phyloP scores from a whole-genome alignment of 2,888 invertebrate genomes.

The Lampropteryx suffumata region DNA sequence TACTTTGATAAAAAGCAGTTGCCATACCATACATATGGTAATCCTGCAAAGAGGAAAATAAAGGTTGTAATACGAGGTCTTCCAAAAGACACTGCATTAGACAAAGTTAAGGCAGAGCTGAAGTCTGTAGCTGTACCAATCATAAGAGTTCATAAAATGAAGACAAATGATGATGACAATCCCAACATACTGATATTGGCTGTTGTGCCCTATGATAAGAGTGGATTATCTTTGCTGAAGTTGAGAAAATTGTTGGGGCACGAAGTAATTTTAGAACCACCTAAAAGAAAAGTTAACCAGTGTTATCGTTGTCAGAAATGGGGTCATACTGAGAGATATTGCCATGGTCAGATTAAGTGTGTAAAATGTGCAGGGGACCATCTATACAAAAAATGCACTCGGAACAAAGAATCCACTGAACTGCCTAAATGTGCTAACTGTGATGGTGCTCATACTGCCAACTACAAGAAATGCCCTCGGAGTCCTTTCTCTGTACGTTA shows the following conservation, averaged over 20 bases:
- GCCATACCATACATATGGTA: slow-evolving; percentile 60
- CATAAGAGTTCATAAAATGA: slow-evolving; percentile 57
- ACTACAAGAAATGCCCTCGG: slow-evolving; percentile 48
- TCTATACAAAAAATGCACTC: slow-evolving; percentile 50
- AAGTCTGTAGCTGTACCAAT: slow-evolving; percentile 51
- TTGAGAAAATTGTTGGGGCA: slow-evolving; percentile 47
- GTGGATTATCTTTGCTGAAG: slow-evolving; percentile 47
- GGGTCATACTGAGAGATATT: slow-evolving; percentile 66
- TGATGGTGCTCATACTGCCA: slow-evolving; percentile 55
- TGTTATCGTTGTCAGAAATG: slow-evolving; percentile 69
- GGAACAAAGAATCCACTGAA: slow-evolving; percentile 35
- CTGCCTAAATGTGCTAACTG: slow-evolving; percentile 65
- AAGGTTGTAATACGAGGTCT: slow-evolving; percentile 62
- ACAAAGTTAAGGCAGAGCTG: slow-evolving; percentile 46
- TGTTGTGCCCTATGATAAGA: slow-evolving; percentile 49
- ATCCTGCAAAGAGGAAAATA: slow-evolving; percentile 54
- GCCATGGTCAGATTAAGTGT: slow-evolving; percentile 56
- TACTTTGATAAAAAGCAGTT: slow-evolving; percentile 53
- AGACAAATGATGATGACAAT: slow-evolving; percentile 39
- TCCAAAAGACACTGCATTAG: slow-evolving; percentile 44
- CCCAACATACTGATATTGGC: slow-evolving; percentile 48
- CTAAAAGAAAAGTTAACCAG: slow-evolving; percentile 50
- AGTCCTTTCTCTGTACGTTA: slow-evolving; percentile 36
- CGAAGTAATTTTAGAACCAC: slow-evolving; percentile 55
- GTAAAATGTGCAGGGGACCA: slow-evolving; percentile 69